Evolutionary conservation across 2,113 vertebrate genomes (phyloP).

Genomic region (Lasiurus borealis): DNA sequence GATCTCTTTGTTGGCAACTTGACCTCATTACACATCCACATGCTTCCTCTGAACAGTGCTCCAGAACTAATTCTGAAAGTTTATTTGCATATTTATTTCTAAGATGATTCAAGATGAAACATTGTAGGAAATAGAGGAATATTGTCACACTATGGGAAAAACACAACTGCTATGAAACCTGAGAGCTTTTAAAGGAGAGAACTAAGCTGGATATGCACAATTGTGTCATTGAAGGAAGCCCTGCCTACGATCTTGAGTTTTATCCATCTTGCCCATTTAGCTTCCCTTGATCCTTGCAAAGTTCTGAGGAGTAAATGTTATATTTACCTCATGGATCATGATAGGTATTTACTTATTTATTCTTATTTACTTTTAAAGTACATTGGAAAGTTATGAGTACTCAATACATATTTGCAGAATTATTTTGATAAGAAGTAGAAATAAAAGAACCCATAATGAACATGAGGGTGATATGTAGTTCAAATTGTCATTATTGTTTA

Average conservation of each 20-base stretch:
- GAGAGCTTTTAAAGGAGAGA: not conserved
- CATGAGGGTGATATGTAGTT: not conserved
- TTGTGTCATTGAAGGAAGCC: not conserved
- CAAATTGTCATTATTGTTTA: not conserved
- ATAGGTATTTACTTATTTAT: not conserved
- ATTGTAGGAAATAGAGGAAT: not conserved
- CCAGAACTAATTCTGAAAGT: not conserved
- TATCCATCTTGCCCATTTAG: not conserved
- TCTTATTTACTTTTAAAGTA: not conserved
- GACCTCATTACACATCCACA: not conserved
- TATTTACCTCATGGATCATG: not conserved
- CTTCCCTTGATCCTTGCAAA: not conserved
- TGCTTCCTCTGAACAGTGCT: not conserved
- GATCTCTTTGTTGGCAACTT: not conserved
- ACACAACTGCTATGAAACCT: not conserved
- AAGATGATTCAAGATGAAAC: conserved; percentile 28
- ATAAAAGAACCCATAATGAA: not conserved
- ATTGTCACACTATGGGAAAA: not conserved
- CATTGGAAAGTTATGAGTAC: not conserved
- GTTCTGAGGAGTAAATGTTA: not conserved
- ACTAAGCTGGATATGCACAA: not conserved
- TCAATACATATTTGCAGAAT: not conserved
- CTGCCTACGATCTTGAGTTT: too few relatives aligned
- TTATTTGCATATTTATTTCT: not conserved
- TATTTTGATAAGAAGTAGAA: not conserved